A percentile compares a stretch with the other conserved stretches of the same genome.
Evolutionary conservation across 2,888 invertebrate species (phyloP).

Genomic region (Agrotis exclamationis): DNA sequence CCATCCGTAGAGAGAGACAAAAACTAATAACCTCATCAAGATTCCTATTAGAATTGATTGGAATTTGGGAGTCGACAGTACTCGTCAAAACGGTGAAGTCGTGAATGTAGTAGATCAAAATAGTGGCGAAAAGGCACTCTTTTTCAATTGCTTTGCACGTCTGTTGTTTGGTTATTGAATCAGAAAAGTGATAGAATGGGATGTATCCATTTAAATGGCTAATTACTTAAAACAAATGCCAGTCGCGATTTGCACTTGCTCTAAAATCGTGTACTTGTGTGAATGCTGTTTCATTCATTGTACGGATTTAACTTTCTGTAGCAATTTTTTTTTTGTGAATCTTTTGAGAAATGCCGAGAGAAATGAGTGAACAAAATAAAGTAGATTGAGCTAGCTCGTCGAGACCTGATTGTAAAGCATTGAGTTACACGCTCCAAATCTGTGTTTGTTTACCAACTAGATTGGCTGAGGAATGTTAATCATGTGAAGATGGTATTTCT

Average conservation of each 20-base stretch:
- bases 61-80: no score
- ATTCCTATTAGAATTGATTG: no score
- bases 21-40: no score
- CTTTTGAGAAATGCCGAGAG: slow-evolving; percentile 12
- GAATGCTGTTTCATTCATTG: neutral
- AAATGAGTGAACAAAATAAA: slow-evolving; percentile 52
- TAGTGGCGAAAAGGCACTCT: no score
- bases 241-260: no score
- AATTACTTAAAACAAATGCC: neutral
- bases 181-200: no score
- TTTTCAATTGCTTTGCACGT: no score
- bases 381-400: slow-evolving; percentile 32
- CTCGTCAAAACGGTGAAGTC: no score
- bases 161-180: no score
- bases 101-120: no score
- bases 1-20: no score
- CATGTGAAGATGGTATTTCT: neutral
- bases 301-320: neutral
- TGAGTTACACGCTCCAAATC: slow-evolving; percentile 16
- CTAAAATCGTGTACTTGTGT: neutral
- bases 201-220: neutral
- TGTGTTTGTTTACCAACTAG: slow-evolving; percentile 18
- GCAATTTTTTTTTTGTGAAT: neutral
- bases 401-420: slow-evolving; percentile 47
- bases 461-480: slow-evolving; percentile 2